Conservation (phyloP, 2,797 vertebrate species). For the Pangasius larnaudii region DNA sequence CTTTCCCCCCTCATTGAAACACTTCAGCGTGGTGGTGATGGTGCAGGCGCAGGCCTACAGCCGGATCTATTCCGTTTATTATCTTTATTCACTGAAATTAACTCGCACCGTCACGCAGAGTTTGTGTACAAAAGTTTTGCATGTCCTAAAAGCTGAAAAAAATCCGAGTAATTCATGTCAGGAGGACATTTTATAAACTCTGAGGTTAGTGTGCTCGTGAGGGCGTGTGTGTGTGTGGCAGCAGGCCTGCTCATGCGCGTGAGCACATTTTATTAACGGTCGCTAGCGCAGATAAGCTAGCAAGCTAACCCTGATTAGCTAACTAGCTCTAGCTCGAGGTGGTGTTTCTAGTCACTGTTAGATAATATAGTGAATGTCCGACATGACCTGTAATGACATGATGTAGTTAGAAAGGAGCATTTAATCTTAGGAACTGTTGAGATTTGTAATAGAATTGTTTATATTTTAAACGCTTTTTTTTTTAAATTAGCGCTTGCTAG, state of each 20-base stretch:
- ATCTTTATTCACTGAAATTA: too few relatives aligned
- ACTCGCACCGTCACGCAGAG: background rate
- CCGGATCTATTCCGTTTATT: slow-evolving; percentile 62
- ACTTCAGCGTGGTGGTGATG: slow-evolving; percentile 65
- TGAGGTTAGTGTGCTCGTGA: slow-evolving; percentile 29
- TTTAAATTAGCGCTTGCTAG: background rate
- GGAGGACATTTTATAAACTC: background rate
- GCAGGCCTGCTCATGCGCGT: slow-evolving; percentile 67
- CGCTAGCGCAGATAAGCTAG: slow-evolving; percentile 28
- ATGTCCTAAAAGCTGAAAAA: background rate
- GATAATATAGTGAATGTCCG: background rate
- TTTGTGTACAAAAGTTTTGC: background rate
- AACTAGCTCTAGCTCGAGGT: slow-evolving; percentile 6
- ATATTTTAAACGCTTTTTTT: background rate
- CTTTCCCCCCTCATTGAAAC: slow-evolving; percentile 12
- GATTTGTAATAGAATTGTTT: too few relatives aligned
- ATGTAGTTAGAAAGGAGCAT: background rate
- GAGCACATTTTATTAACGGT: slow-evolving; percentile 54
- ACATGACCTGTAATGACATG: too few relatives aligned
- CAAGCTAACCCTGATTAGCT: background rate
- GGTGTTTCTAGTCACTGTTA: background rate
- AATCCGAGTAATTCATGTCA: too few relatives aligned
- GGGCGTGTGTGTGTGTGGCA: slow-evolving; percentile 58
- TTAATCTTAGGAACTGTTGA: too few relatives aligned
- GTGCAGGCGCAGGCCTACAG: slow-evolving; percentile 64